A percentile compares a stretch with the other conserved stretches of the same genome.
Conservation (phyloP, 2,113 vertebrate species). For the Myodes glareolus region DNA sequence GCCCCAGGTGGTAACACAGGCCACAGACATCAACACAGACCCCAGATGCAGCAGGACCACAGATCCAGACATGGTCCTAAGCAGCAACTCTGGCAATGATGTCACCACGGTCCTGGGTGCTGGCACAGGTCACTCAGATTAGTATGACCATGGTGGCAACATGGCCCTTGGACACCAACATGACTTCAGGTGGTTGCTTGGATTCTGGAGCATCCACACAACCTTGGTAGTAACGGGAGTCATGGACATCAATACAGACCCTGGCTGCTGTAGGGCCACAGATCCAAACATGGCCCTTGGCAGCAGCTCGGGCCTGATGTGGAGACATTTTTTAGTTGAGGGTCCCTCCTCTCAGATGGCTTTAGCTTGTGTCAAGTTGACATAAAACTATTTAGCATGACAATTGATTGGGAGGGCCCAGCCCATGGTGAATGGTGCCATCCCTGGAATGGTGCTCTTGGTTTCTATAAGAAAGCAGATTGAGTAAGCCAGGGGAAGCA, state of each 20-base stretch:
- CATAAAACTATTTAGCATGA: not conserved
- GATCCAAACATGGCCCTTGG: not conserved
- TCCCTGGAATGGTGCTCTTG: not conserved
- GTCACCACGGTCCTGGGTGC: not conserved
- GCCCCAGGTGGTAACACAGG: not conserved
- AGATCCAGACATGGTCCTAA: not conserved
- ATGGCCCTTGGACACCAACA: not conserved
- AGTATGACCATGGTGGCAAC: not conserved
- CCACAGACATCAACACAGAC: not conserved
- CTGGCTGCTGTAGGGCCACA: not conserved
- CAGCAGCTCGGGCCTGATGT: not conserved
- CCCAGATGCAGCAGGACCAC: not conserved
- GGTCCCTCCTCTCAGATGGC: not conserved
- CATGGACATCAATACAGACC: not conserved
- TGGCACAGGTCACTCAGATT: not conserved
- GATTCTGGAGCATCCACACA: not conserved
- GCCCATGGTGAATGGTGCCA: not conserved
- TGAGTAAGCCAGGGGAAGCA: not conserved
- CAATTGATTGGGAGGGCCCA: not conserved
- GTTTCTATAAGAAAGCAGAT: not conserved
- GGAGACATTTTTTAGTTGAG: not conserved
- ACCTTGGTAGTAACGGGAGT: not conserved
- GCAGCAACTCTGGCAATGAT: not conserved
- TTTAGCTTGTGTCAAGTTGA: not conserved
- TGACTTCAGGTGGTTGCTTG: not conserved